Base-by-base conservation (phyloP, 1,140 invertebrate species). In the Trinorchestia longiramus region DNA sequence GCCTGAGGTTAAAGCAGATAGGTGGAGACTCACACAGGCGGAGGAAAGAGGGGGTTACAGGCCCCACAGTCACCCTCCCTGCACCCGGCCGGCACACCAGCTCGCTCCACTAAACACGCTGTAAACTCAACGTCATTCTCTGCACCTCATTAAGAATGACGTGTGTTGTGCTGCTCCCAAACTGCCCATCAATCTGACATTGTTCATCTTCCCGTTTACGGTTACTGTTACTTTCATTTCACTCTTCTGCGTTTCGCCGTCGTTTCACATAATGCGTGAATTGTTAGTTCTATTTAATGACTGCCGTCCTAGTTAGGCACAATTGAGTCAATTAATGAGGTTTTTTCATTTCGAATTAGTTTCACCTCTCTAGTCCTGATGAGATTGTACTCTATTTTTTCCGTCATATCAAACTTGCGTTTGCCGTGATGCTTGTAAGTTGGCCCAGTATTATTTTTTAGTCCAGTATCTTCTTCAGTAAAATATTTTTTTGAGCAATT, bases 1-100 rank as follows among this genome's bases (percentile, higher is more conserved):
- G 41, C 41, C 88, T 90, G 88, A 90, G 88, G 88, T 90, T 90
- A 90, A 90, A 90, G 88, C 88, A 90, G 88, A 90, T 90, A 90
- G 88, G 88, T 42, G 88, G 88, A 41, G 43, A 90, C 87, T n/a
- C 87, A 8, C 41, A 41, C 43, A 41, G 41, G 43, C n/a, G 88
- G 40, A 36, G 87, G 36, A 87, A 36, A 36, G 87, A 36, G 36
- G 87, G 1, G 88, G n/a, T 15, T 4, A 42, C 88, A 8, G 88
- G n/a, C 41, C 88, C 88, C 88, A 3, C 88, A 42, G 8, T 36
- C 62, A 19, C 62, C 15, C 62, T 1, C 62, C 28, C 28, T 28
- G 11, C 62, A 15, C 62, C 62, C 62, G 62, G 62, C 62, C 62
- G 28, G 62, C 62, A 36, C 15, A 15, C 15, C 62, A 77, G 62